Base-by-base conservation (phyloP, 1,140 invertebrate genomes). In the Musca domestica region DNA sequence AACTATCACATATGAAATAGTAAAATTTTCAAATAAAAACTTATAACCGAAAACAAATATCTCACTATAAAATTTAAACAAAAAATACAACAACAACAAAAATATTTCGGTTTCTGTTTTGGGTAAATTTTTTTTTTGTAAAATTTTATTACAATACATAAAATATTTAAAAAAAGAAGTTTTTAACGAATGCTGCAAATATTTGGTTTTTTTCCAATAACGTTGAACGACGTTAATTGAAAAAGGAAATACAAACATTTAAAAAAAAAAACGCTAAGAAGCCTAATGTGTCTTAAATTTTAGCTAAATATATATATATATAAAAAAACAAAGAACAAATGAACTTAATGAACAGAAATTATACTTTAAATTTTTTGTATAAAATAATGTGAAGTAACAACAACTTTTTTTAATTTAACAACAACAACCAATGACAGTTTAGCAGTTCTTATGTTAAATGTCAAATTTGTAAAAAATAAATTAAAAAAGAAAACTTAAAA, bases 271-370 rank as follows among this genome's bases (percentile, higher is more conserved):
- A 76, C 73, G 77, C 77, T 75, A 79, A 77, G 71, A 73, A 78
- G 77, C 77, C 77, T 79, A 74, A 77, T 77, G 77, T 79, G 77
- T 79, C 77, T 79, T 79, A 79, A 79, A 77, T 74, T 74, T 74
- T 76, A 76, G 76, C 74, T 78, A 78, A 76, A 71, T 73, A 71
- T 71, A 58, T 61, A 51, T 51, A 69, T 61, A 17, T 19, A 66
- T 46, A 27, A 48, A 66, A n/a, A 30, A 66, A 61, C 14, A 0
- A 41, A 56, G 7, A 54, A n/a, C 14, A 61, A 61, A 61, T 19
- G 34, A 17, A 58, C 34, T 30, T 58, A 61, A 34, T 19, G 15
- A 61, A 61, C 25, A 19, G 56, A 20, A 41, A 61, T 41, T 34
- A 34, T 61, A 61, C 56, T 61, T 61, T 61, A 61, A 61, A 41